phyloP scores from a whole-genome alignment of 2,113 vertebrate species.

The Siniperca chuatsi region DNA sequence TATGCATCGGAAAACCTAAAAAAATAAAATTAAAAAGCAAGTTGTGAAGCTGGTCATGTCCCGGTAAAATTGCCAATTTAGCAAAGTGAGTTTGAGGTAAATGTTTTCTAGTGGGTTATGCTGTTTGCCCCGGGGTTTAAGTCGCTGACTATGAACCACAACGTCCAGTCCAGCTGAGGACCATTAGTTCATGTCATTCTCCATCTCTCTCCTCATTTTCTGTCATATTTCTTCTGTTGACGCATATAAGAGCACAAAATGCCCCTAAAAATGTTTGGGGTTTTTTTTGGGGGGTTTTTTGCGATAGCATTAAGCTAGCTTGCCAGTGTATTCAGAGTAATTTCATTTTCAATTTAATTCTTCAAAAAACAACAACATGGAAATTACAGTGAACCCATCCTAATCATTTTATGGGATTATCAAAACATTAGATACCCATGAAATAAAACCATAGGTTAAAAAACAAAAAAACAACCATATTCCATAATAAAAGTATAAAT shows the following conservation, averaged over 20 bases:
- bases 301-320: too few relatives aligned
- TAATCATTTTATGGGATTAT: not conserved
- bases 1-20: not conserved
- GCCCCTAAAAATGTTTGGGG: too few relatives aligned
- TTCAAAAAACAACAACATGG: not conserved
- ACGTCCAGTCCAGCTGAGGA: not conserved
- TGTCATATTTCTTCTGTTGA: too few relatives aligned
- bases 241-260: too few relatives aligned
- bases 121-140: not conserved
- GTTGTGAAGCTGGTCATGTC: not conserved
- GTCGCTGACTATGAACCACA: not conserved
- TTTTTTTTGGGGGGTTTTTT: too few relatives aligned
- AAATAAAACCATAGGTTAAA: not conserved
- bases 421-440: not conserved
- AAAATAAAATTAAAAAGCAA: not conserved
- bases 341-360: not conserved
- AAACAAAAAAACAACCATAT: not conserved
- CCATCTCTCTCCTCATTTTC: not conserved
- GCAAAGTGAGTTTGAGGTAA: not conserved
- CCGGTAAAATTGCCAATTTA: too few relatives aligned
- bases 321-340: too few relatives aligned
- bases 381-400: not conserved
- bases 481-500: not conserved
- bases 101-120: not conserved
- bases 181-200: not conserved